phyloP scores from a whole-genome alignment of 2,797 vertebrate species.

The Dendrocincla fuliginosa region DNA sequence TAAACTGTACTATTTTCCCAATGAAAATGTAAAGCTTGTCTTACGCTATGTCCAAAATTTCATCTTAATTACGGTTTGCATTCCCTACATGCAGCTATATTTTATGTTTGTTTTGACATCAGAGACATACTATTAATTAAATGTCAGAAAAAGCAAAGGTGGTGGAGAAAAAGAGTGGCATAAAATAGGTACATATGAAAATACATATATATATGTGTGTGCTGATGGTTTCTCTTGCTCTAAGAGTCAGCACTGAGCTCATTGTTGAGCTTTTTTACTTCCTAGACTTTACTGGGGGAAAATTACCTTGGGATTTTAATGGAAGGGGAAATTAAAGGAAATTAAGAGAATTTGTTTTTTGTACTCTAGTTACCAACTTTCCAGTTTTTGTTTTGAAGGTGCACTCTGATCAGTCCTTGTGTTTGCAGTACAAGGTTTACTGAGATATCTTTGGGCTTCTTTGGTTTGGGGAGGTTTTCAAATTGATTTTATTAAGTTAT shows the following conservation, averaged over 20 bases:
- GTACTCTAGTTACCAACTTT: neutral
- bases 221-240: constrained; percentile 27
- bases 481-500: neutral
- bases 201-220: neutral
- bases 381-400: neutral
- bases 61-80: constrained; percentile 73
- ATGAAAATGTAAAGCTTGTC: constrained; percentile 71
- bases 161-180: constrained; percentile 66
- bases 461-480: neutral
- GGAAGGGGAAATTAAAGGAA: neutral
- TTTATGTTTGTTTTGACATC: constrained; percentile 75
- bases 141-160: constrained; percentile 71
- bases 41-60: constrained; percentile 66
- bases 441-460: neutral
- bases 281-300: neutral
- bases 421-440: neutral
- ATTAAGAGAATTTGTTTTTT: neutral
- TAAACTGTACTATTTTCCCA: constrained; percentile 67
- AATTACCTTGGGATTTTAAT: neutral
- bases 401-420: neutral
- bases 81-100: constrained; percentile 62
- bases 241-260: neutral
- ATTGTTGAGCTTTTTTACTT: constrained; percentile 2
- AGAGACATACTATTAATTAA: constrained; percentile 73
- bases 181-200: no score